Evolutionary conservation across 2,888 invertebrate genomes (phyloP), one percentile per base, ranked within the genome.

Genomic region (Entomobrya proxima): DNA sequence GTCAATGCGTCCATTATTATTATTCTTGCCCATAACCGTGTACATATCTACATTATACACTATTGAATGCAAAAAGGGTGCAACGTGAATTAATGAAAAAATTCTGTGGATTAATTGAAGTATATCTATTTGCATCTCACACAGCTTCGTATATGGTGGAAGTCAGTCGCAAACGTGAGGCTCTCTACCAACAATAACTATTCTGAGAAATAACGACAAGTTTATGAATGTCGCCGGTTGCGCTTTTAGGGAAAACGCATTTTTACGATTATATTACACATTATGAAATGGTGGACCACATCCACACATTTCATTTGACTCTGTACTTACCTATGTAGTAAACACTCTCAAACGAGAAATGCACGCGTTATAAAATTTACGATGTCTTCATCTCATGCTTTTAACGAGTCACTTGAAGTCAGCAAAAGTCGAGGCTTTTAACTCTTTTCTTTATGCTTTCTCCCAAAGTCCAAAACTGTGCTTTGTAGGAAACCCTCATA

Each of bases 381-480:
- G 78, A 78, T 47, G 44, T 78, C 50, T 77, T 77, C 64, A 67
- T 61, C 5, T 77, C 64, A 67, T 61, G 1, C 5, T 67, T 67
- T 78, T 78, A 67, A 78, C 64, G 47, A 78, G 78, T 67, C 61
- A 64, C 32, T 78, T 64, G 44, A 64, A 77, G 27, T 61, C 11
- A 7, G 67, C 30, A 11, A 9, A n/a, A 32, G 61, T 32, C 32
- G 30, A 11, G n/a, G 35, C 32, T 15, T 61, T 37, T 55, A 37
- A 40, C 58, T 76, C 21, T 37, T 58, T 47, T 13, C 72, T 21
- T 21, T 5, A 52, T 61, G 30, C 18, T 21, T 32, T 3, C 32
- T n/a, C 9, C 21, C 15, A 15, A 1, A 40, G 21, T 13, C n/a
- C n/a, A 11, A 69, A 37, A 40, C 15, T 40, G 21, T n/a, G 61